Conservation (phyloP, 2,888 invertebrate species). For the Alentia gelatinosa region DNA sequence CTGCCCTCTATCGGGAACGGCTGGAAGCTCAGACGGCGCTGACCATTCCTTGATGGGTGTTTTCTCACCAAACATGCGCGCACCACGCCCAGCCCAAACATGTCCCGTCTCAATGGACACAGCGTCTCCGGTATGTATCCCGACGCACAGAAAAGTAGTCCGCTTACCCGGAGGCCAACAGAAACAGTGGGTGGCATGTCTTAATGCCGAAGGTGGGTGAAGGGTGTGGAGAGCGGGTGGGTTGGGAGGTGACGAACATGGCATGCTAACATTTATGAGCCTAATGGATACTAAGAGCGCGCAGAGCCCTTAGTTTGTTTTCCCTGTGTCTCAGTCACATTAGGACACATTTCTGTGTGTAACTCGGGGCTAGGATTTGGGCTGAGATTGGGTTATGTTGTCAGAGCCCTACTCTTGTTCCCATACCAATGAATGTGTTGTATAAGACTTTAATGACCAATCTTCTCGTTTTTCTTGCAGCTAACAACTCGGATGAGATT, state of each 20-base stretch:
- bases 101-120: background rate
- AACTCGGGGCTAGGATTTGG: too few species aligned
- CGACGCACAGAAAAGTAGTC: background rate
- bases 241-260: background rate
- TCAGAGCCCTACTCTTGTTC: too few species aligned
- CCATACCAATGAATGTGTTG: background rate
- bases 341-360: too few species aligned
- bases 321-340: too few species aligned
- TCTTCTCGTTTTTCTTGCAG: conserved; percentile 29
- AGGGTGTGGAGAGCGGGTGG: background rate
- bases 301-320: too few species aligned
- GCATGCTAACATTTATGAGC: too few species aligned
- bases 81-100: background rate
- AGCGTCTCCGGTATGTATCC: background rate
- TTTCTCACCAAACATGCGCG: background rate
- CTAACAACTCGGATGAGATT: conserved; percentile 35
- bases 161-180: background rate
- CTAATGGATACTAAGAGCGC: too few species aligned
- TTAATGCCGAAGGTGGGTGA: background rate
- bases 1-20: background rate
- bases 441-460: too few species aligned
- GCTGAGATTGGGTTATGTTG: too few species aligned
- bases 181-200: background rate
- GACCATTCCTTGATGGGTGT: background rate
- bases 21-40: background rate